phyloP scores from a whole-genome alignment of 1,140 invertebrate species.

The Proales similis region DNA sequence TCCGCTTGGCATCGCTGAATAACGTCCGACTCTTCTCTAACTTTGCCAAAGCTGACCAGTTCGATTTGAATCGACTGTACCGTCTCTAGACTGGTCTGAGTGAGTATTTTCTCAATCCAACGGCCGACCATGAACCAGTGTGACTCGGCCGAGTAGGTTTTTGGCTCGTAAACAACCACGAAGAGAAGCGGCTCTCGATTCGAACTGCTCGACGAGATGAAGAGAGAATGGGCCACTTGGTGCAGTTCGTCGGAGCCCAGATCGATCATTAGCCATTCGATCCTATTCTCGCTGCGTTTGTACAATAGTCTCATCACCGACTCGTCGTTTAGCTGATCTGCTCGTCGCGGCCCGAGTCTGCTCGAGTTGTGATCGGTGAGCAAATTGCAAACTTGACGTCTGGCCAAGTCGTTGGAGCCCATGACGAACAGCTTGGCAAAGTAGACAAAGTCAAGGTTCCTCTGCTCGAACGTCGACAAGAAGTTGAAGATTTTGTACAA shows the following conservation, averaged over 20 bases:
- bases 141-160: slow-evolving; percentile 41
- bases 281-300: slow-evolving; percentile 45
- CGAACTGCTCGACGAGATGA: slow-evolving; percentile 44
- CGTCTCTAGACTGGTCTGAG: slow-evolving; percentile 44
- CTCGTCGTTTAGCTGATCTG: slow-evolving; percentile 42
- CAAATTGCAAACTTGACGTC: no score
- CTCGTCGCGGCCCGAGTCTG: slow-evolving; percentile 47
- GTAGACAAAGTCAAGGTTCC: slow-evolving; percentile 48
- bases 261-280: slow-evolving; percentile 46
- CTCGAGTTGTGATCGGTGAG: no score
- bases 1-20: slow-evolving; percentile 43
- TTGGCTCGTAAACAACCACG: slow-evolving; percentile 47
- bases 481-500: slow-evolving; percentile 48
- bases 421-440: slow-evolving; percentile 48
- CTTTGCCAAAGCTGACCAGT: not conserved
- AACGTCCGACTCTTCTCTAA: slow-evolving; percentile 44
- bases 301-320: slow-evolving; percentile 42
- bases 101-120: slow-evolving; percentile 47
- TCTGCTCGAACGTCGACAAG: slow-evolving; percentile 47
- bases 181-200: slow-evolving; percentile 40
- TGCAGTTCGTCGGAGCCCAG: slow-evolving; percentile 46
- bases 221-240: slow-evolving; percentile 43
- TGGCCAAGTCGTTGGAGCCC: no score
- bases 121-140: slow-evolving; percentile 44
- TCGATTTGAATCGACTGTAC: slow-evolving; percentile 33